Evolutionary conservation across 2,113 vertebrate genomes (phyloP).

Genomic region (Hypanus sabinus): DNA sequence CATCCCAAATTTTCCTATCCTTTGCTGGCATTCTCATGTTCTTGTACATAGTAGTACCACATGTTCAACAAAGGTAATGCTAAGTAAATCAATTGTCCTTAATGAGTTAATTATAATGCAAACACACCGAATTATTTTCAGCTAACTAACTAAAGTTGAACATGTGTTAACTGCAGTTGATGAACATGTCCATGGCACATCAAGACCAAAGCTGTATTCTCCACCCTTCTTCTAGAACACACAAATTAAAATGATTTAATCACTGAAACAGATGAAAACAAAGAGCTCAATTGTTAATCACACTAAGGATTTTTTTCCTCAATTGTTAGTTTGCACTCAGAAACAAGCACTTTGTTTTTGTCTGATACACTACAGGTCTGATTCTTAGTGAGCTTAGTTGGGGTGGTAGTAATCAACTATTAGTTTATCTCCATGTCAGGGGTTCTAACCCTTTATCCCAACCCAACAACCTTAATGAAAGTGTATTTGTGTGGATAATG

Average conservation of each 20-base stretch:
- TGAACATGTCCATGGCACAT: too few relatives aligned
- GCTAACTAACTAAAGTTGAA: too few relatives aligned
- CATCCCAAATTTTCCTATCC: not conserved
- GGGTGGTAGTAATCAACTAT: not conserved
- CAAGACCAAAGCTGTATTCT: too few relatives aligned
- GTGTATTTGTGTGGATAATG: not conserved
- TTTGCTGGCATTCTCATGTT: not conserved
- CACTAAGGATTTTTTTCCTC: not conserved
- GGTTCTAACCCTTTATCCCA: not conserved
- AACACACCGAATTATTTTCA: too few relatives aligned
- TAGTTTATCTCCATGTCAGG: not conserved
- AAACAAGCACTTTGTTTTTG: not conserved
- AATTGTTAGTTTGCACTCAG: not conserved
- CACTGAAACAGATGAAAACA: too few relatives aligned
- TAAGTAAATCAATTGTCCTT: not conserved
- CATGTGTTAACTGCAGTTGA: too few relatives aligned
- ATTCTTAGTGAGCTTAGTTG: not conserved
- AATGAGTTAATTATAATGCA: not conserved
- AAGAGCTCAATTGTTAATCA: too few relatives aligned
- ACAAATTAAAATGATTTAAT: too few relatives aligned
- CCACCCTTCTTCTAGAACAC: too few relatives aligned
- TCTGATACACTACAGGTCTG: not conserved
- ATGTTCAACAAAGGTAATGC: not conserved
- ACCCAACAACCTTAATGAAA: not conserved
- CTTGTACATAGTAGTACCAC: not conserved